Percentiles rank a stretch among this genome's conserved stretches.
These are phyloP conservation scores for Scaptodrosophila lebanonensis DNA, from an alignment of 1,140 invertebrate species.

Conservation along the genomic window DNA sequence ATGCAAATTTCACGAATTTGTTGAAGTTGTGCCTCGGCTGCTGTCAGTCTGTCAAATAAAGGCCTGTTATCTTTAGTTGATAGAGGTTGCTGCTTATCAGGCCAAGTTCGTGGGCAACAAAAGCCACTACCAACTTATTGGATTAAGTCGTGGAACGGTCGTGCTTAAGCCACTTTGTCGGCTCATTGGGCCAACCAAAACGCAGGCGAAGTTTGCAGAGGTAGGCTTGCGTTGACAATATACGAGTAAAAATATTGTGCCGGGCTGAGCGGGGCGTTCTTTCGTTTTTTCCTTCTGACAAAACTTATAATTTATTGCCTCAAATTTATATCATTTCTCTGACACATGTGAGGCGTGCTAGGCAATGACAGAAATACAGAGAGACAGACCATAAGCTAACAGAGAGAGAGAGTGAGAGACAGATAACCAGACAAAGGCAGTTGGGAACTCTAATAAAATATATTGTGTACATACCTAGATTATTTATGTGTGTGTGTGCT, in stretches of 20 bases:
- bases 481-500: conserved; percentile 31
- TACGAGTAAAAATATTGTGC: too few relatives aligned
- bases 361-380: not conserved
- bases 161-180: conserved; percentile 42
- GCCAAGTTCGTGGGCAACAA: not conserved
- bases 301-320: conserved; percentile 45
- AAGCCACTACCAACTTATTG: conserved; percentile 12
- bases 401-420: too few relatives aligned
- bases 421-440: too few relatives aligned
- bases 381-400: conserved; percentile 49
- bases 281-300: too few relatives aligned
- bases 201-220: not conserved
- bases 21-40: too few relatives aligned
- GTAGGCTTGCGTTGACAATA: too few relatives aligned
- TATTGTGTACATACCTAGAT: conserved; percentile 20
- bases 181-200: conserved; percentile 28
- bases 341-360: not conserved
- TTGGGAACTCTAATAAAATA: conserved; percentile 46
- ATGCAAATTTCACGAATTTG: too few relatives aligned
- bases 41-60: too few relatives aligned
- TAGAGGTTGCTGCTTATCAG: conserved; percentile 24
- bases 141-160: conserved; percentile 42
- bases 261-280: too few relatives aligned
- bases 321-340: conserved; percentile 48
- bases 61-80: conserved; percentile 26